A percentile compares a stretch with the other conserved stretches of the same genome.
Evolutionary conservation across 2,113 vertebrate genomes (phyloP).

Genomic region (Bos indicus): DNA sequence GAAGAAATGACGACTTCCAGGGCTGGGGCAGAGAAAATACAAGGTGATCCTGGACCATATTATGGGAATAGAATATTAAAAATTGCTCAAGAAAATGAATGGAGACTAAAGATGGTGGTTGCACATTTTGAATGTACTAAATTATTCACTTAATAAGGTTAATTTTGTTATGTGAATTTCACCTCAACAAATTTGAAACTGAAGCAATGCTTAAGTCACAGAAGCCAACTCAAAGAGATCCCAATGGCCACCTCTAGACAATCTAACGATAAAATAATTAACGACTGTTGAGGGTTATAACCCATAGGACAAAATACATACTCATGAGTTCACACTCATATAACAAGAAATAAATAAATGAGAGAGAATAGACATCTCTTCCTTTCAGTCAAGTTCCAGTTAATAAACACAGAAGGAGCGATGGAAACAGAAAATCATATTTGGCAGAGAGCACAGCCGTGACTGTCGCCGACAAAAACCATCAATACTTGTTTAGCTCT

Average conservation of each 20-base stretch:
- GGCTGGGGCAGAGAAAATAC: background rate
- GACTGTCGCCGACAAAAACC: background rate
- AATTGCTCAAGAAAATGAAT: background rate
- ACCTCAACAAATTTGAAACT: background rate
- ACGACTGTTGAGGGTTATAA: background rate
- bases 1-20: background rate
- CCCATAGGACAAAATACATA: background rate
- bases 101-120: background rate
- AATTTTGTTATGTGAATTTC: background rate
- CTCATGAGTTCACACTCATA: background rate
- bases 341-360: background rate
- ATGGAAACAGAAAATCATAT: background rate
- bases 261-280: background rate
- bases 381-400: background rate
- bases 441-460: background rate
- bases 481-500: background rate
- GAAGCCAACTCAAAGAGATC: background rate
- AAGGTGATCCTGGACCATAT: background rate
- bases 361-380: background rate
- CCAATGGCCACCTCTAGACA: background rate
- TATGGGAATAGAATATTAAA: background rate
- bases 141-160: background rate
- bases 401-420: background rate
- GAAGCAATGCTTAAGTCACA: background rate
- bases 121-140: background rate